phyloP scores from a whole-genome alignment of 2,888 invertebrate genomes.

The Griposia aprilina region DNA sequence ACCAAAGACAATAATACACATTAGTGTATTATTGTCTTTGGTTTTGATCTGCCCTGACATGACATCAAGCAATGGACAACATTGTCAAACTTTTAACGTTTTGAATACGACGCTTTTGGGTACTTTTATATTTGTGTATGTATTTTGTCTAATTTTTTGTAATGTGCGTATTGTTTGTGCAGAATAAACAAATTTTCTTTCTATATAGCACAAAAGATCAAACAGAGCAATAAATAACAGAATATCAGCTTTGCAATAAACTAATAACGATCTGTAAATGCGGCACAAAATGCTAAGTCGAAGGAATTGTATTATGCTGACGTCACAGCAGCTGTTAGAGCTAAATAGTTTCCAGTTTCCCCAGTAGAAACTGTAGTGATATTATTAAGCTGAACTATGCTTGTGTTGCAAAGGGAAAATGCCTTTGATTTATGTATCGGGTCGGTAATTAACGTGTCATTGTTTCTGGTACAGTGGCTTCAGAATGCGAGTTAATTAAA shows the following conservation, averaged over 20 bases:
- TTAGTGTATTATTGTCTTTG: no score
- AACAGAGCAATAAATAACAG: not conserved
- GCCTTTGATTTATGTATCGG: conserved; percentile 13
- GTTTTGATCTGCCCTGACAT: no score
- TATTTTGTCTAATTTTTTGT: no score
- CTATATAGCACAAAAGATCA: not conserved
- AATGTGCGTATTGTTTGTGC: no score
- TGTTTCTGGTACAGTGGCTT: conserved; percentile 1
- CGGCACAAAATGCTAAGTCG: not conserved
- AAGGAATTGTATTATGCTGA: conserved; percentile 11
- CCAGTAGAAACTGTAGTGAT: not conserved
- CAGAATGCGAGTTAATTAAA: conserved; percentile 16
- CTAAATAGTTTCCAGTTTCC: conserved; percentile 22
- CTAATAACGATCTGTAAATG: not conserved
- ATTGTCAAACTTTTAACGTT: no score
- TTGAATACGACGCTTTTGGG: no score
- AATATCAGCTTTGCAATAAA: not conserved
- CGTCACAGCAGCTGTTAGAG: not conserved
- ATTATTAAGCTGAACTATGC: conserved; percentile 19
- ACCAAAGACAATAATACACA: no score
- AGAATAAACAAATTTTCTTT: no score
- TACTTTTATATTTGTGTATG: no score
- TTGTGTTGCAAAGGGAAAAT: conserved; percentile 16
- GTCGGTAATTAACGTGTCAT: conserved; percentile 12
- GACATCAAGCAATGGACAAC: no score